Conservation (phyloP, 2,888 invertebrate genomes). For the Cheilosia scutellata region DNA sequence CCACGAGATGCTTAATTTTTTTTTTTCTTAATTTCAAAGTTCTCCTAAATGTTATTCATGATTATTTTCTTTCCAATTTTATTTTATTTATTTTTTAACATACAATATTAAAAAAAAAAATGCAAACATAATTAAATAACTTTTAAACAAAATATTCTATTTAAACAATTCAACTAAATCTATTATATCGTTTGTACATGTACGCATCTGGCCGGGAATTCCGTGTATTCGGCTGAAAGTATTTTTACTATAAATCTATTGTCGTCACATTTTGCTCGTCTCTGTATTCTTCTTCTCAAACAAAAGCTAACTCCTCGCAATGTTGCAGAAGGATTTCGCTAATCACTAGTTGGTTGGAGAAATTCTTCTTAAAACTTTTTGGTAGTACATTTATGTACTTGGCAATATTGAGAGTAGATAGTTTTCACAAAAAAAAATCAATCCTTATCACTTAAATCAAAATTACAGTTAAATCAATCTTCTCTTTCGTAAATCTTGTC, state of each 20-base stretch:
- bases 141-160: conserved; percentile 52
- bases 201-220: conserved; percentile 84
- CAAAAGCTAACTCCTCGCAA: conserved; percentile 77
- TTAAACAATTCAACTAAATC: conserved; percentile 67
- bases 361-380: conserved; percentile 4
- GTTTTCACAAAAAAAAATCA: conserved; percentile 30
- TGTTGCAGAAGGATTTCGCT: conserved; percentile 71
- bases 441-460: conserved; percentile 31
- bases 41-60: conserved; percentile 34
- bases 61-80: conserved; percentile 60
- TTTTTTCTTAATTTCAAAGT: neutral
- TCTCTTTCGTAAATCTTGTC: conserved; percentile 13
- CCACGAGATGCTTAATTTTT: conserved; percentile 23
- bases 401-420: conserved; percentile 70
- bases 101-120: conserved; percentile 15
- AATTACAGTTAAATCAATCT: conserved; percentile 9
- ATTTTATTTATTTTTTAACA: conserved; percentile 37
- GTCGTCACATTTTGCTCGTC: conserved; percentile 75
- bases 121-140: conserved; percentile 26
- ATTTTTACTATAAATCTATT: conserved; percentile 76
- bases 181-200: conserved; percentile 77
- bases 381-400: neutral
- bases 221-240: conserved; percentile 84
- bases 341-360: conserved; percentile 37
- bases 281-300: conserved; percentile 41